Percentiles rank a stretch among this genome's conserved stretches.
These are phyloP conservation scores for Vipera latastei DNA, from an alignment of 2,797 vertebrate genomes.

Conservation along the genomic window DNA sequence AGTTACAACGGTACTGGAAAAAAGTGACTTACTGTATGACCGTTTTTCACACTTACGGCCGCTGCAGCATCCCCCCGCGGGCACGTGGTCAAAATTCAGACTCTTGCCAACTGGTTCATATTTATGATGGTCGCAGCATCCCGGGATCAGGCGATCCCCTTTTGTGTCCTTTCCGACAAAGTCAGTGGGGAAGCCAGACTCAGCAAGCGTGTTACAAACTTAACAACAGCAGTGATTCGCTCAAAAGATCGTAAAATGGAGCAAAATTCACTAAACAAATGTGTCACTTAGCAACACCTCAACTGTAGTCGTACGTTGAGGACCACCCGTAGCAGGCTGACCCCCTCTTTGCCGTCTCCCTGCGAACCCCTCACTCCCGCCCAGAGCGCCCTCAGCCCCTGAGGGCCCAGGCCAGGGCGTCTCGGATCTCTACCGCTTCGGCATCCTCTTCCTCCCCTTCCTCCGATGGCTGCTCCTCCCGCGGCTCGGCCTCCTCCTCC, in stretches of 20 bases:
- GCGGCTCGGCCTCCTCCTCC: not conserved
- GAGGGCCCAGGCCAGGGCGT: not conserved
- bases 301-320: not conserved
- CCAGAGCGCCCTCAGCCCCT: not conserved
- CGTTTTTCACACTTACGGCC: not conserved
- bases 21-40: not conserved
- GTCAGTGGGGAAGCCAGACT: not conserved
- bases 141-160: not conserved
- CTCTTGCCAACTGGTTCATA: not conserved
- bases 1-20: not conserved
- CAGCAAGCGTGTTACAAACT: not conserved
- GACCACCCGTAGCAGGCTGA: not conserved
- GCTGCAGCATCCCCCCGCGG: rapidly evolving
- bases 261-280: not conserved
- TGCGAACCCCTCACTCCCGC: not conserved
- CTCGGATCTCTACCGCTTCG: not conserved
- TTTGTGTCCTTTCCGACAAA: not conserved
- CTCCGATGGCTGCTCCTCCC: not conserved
- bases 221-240: no score
- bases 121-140: not conserved
- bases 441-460: conserved; percentile 3
- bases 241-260: not conserved
- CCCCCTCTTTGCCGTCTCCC: not conserved
- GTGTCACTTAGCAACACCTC: not conserved
- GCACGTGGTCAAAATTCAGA: not conserved